A percentile compares a stretch with the other conserved stretches of the same genome.
Evolutionary conservation across 2,888 invertebrate genomes (phyloP).

Genomic region (Caenorhabditis sinica): DNA sequence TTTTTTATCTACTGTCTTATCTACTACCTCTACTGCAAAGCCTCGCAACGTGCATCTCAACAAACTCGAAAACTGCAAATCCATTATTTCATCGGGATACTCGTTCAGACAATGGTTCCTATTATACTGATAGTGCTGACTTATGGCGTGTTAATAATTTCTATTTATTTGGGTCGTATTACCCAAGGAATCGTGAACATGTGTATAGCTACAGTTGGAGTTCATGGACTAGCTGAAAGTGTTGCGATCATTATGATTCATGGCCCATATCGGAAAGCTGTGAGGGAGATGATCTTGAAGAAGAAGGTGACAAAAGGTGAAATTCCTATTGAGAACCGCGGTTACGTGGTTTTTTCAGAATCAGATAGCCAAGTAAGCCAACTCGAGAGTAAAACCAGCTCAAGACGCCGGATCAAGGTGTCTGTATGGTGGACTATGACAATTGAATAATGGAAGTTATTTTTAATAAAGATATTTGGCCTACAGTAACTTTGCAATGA

Average conservation of each 20-base stretch:
- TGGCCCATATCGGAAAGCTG: not conserved
- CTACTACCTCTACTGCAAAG: not conserved
- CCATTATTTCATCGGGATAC: constrained; percentile 12
- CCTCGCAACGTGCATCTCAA: not conserved
- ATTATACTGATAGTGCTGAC: not conserved
- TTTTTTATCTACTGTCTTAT: not conserved
- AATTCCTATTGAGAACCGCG: too few relatives aligned
- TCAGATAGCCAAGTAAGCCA: too few relatives aligned
- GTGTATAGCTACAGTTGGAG: not conserved
- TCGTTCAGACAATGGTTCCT: not conserved
- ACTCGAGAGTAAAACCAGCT: too few relatives aligned
- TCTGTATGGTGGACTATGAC: too few relatives aligned
- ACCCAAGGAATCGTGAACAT: constrained; percentile 8
- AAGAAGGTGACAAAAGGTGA: too few relatives aligned
- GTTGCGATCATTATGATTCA: constrained; percentile 1
- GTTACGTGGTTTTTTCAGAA: too few relatives aligned
- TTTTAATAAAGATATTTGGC: too few relatives aligned
- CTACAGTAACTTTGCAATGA: too few relatives aligned
- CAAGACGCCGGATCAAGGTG: too few relatives aligned
- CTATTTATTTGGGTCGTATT: not conserved
- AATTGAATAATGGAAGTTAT: not conserved
- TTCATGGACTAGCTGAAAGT: constrained; percentile 9
- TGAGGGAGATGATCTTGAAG: too few relatives aligned
- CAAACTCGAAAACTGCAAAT: not conserved
- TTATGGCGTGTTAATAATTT: not conserved